Base-by-base conservation (phyloP, 2,888 invertebrate species). In the Agonopterix subpropinquella region DNA sequence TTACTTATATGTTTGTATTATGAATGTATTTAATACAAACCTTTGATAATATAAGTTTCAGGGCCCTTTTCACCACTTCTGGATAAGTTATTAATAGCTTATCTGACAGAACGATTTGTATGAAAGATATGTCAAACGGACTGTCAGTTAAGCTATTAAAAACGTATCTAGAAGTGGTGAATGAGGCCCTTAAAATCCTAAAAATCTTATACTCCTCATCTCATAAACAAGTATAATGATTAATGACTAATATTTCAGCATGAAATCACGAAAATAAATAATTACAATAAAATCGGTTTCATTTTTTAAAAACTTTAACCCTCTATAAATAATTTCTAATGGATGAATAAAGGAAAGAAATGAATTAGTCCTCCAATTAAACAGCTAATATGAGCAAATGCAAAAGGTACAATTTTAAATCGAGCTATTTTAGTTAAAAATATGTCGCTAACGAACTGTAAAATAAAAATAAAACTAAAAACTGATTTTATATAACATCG, bases 341-440 rank as follows among this genome's bases (percentile, higher is more conserved):
- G 28, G 4, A 28, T 28, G 5, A 46, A 41, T 41, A 11, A 45
- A 8, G 9, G 11, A 46, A 11, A 8, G 9, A 28, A 46, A 11
- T 9, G 7, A 37, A 46, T 18, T 9, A 42, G 28, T 47, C 41
- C 41, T 48, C 44, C 53, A 53, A 52, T 53, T 18, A 42, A 53
- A 55, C 50, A 47, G 55, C 57, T 54, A 67, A 57, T 64, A 64
- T 80, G 74, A 81, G 78, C 80, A 83, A 82, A 80, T 80, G 77
- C 77, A 77, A 72, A 67, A 70, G 73, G 74, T 80, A 77, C 71
- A 71, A 66, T 65, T 64, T 61, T 51, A 69, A 55, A 67, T 72
- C 77, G 71, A 78, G 73, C 74, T 48, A 48, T 35, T 42, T 47
- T 44, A 49, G 42, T 9, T 41, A 36, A 44, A 45, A 11, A 37